Base-by-base conservation (phyloP, 2,797 vertebrate species). In the Manis crassicaudata region DNA sequence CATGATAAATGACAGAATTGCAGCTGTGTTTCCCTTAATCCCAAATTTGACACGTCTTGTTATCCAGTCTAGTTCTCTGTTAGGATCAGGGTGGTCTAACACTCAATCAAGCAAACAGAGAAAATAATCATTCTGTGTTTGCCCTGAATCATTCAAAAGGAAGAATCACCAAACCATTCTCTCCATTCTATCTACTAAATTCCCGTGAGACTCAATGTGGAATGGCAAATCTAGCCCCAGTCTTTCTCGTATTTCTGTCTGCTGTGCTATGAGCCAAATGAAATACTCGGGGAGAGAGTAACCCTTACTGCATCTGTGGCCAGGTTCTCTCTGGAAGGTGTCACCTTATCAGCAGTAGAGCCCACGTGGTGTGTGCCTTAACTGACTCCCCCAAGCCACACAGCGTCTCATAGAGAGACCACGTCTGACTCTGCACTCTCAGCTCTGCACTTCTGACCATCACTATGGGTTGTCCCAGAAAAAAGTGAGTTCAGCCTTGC, bases 231-330 rank as follows among this genome's bases (percentile, higher is more conserved):
- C 43, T n/a, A 6, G 58, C 6, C 54, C 62, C 37, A 29, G 10
- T 54, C 87, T 72, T 52, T 46, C 77, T 88, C 73, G 35, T 4
- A 10, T 76, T 85, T 65, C 90, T 29, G n/a, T 75, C 90, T 56
- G 29, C 60, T 86, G 27, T 18, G 20, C 77, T 52, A 37, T 56
- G 27, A 87, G 88, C 32, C 77, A 82, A 70, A 83, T 10, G 43
- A 46, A 83, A 46, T 8, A 46, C 12, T 68, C 37, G 27, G 68
- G 20, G 8, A 52, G 23, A 80, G n/a, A 63, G 11, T 11, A 37
- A 20, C 29, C 8, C 0, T 25, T 7, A 21, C 13, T 0, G 0
- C 63, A 27, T 43, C 54, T 43, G 54, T 65, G 40, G 50, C 62
- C n/a, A 17, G 56, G 40, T 58, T 82, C 70, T 60, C 10, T 29